Evolutionary conservation across 2,113 vertebrate genomes (phyloP).

Genomic region (Thunnus maccoyii): DNA sequence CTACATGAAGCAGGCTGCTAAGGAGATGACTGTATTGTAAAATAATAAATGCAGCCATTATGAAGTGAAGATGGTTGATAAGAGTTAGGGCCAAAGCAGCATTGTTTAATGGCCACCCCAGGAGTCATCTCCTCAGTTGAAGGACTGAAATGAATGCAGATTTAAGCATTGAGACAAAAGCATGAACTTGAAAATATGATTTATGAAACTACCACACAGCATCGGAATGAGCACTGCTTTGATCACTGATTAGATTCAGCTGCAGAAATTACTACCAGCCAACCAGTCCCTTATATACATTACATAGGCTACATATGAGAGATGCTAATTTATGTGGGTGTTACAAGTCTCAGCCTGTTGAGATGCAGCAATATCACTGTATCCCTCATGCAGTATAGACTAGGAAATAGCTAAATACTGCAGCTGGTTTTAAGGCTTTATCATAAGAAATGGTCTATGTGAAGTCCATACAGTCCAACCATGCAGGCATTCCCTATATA

Average conservation of each 20-base stretch:
- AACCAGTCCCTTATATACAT: not conserved
- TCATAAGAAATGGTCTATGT: not conserved
- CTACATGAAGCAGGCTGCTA: not conserved
- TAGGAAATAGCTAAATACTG: not conserved
- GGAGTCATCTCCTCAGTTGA: not conserved
- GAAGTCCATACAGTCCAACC: too few species aligned
- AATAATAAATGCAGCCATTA: constrained; percentile 18
- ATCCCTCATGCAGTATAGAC: not conserved
- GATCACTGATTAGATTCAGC: constrained; percentile 14
- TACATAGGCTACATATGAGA: not conserved
- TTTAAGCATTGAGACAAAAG: not conserved
- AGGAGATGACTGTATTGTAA: not conserved
- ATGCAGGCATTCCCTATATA: too few species aligned
- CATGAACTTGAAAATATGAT: not conserved
- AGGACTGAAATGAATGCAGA: not conserved
- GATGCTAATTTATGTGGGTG: not conserved
- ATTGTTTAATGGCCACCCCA: not conserved
- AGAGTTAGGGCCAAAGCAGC: constrained; percentile 8
- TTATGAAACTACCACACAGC: not conserved
- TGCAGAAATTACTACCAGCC: not conserved
- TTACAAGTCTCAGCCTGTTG: not conserved
- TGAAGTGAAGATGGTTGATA: not conserved
- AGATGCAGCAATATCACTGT: not conserved
- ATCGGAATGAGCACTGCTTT: not conserved
- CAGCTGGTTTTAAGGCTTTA: not conserved